These are phyloP conservation scores for Lasioglossum marginatum DNA, from an alignment of 2,888 invertebrate genomes.

Conservation along the genomic window DNA sequence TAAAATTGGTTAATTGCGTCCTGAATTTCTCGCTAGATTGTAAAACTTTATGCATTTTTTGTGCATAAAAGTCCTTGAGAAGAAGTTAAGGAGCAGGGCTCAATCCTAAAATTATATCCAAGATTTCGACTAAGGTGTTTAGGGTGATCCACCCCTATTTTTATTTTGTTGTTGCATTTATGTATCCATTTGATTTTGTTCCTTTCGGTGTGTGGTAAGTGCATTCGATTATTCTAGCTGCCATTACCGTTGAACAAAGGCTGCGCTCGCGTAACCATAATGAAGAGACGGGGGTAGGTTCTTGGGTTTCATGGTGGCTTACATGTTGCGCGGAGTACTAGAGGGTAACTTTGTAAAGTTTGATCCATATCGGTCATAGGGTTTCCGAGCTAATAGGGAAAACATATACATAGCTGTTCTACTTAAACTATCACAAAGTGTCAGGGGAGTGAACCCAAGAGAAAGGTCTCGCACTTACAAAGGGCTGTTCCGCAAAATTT, in stretches of 20 bases:
- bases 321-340: conserved; percentile 28
- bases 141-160: not conserved
- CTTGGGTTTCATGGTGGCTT: not conserved
- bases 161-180: not conserved
- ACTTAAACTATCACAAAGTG: not conserved
- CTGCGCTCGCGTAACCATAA: not conserved
- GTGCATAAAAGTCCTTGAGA: not conserved
- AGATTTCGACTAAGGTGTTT: too few species aligned
- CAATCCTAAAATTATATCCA: too few species aligned
- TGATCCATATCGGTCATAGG: conserved; percentile 53
- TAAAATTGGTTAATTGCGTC: not conserved
- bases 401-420: conserved; percentile 10
- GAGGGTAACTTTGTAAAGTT: conserved; percentile 44
- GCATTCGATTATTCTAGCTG: not conserved
- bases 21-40: not conserved
- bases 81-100: too few species aligned
- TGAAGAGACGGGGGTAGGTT: not conserved
- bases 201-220: too few species aligned
- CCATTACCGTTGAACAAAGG: not conserved
- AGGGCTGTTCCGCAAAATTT: not conserved
- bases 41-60: not conserved
- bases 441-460: not conserved
- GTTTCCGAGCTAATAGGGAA: conserved; percentile 34
- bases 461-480: not conserved
- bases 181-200: not conserved